Base-by-base conservation (phyloP, 2,888 invertebrate species). In the Leptothorax acervorum region DNA sequence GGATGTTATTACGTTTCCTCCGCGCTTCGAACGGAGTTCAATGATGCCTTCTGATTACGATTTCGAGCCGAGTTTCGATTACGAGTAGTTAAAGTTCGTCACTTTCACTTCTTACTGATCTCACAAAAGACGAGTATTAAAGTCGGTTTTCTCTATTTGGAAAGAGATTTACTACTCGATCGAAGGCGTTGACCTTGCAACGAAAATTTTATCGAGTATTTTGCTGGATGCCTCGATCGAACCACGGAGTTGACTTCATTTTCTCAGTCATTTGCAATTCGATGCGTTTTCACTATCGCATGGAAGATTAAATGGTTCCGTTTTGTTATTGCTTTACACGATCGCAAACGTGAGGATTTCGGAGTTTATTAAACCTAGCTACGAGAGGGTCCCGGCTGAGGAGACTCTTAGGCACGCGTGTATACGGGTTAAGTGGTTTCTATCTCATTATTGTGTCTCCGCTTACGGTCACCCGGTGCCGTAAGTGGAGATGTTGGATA, bases 371-470 rank as follows among this genome's bases (percentile, higher is more conserved):
- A 90, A 92, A 92, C 86, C 89, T 87, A 87, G 89, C 88, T 88
- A 86, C 78, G 81, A 88, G 71, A 60, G 65, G 51, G 31, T 60
- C 51, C 1, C 15, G 31, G 45, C 53, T 85, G 81, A 88, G 88
- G 84, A 86, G 84, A 88, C 89, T 88, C 93, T 93, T 93, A 90
- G 91, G 92, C 93, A 94, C 92, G 93, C 91, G 91, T 93, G 90
- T 87, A 85, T 89, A 87, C 88, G 79, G 89, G 90, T 92, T 93
- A 92, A 94, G 93, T 94, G 91, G 90, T 90, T 92, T 93, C 93
- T 91, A 92, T 92, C 93, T 93, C 91, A 93, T 93, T 92, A 93
- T 81, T 82, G 88, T 66, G 86, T 88, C n/a, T n/a, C n/a, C n/a
- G 65, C 86, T 83, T 83, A 82, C 85, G 76, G 78, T 76, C 70